Evolutionary conservation across 2,797 vertebrate genomes (phyloP), one percentile per base, ranked within the genome.

Genomic region (Halcyon badia): DNA sequence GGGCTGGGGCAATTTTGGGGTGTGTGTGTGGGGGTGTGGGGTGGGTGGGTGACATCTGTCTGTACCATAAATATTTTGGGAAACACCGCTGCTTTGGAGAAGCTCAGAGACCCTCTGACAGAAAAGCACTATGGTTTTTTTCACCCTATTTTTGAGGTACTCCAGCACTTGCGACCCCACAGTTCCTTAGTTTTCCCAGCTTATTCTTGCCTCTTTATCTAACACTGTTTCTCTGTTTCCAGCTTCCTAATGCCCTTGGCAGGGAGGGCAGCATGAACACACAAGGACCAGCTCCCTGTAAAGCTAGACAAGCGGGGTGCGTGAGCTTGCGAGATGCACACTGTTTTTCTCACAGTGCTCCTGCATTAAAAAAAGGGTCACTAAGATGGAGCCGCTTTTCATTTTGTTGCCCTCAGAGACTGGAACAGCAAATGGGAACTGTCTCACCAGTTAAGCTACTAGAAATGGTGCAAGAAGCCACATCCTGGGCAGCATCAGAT

Each of bases 131-230:
- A 0, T 66, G 2, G 2, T 37, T 62, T 85, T 88, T 78, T 54
- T 49, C 10, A 65, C 4, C 8, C 8, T 14, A 2, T 68, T 78
- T 91, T 86, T 41, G 56, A 71, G 46, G 24, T 68, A 66, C 25
- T 83, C 24, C 22, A 60, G 48, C 28, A 61, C 73, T 87, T 66
- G 15, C 69, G 73, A 31, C 21, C 3, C 19, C 0, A 0, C 4
- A 60, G 56, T 21, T 77, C 37, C 68, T 90, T 70, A 19, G 87
- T 89, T 72, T 81, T 24, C 31, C 3, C 33, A 56, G 30, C 26
- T 87, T 77, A 41, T 13, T 69, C 51, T 68, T 80, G 8, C 35
- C 81, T 88, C 79, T 92, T 87, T 89, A 25, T 77, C 7, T 61
- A 70, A 52, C 39, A 26, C 18, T 75, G n/a, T 56, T 70, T 58